These are phyloP conservation scores for Delichon dasypus DNA, from an alignment of 2,797 vertebrate genomes.

Conservation along the genomic window DNA sequence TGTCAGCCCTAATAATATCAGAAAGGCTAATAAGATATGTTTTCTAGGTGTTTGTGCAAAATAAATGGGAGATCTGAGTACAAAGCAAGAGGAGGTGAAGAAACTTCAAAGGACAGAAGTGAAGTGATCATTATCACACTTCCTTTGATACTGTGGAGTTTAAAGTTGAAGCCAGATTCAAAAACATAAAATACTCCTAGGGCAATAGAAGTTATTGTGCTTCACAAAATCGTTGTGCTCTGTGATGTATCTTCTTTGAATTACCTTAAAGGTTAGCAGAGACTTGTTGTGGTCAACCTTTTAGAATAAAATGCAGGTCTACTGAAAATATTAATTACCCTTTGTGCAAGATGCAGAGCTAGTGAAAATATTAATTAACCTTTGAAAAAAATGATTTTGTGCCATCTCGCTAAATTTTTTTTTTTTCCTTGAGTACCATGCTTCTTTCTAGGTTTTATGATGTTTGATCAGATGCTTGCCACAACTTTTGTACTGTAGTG, in stretches of 20 bases:
- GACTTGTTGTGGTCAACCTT: not conserved
- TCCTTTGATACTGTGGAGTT: not conserved
- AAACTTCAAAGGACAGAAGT: conserved; percentile 3
- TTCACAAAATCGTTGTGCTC: not conserved
- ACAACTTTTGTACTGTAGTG: not conserved
- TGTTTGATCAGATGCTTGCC: not conserved
- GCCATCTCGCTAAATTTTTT: not conserved
- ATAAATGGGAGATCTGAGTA: conserved; percentile 11
- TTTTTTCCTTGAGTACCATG: not conserved
- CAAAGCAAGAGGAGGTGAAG: not conserved
- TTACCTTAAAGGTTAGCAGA: not conserved
- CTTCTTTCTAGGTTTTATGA: not conserved
- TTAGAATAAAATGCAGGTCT: not conserved
- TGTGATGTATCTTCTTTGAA: not conserved
- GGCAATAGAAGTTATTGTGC: not conserved
- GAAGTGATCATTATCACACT: conserved; percentile 13
- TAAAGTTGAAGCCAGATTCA: conserved; percentile 21
- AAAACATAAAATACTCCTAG: not conserved
- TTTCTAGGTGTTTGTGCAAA: conserved; percentile 7
- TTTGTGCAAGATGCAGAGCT: not conserved
- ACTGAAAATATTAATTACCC: not conserved
- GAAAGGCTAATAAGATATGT: not conserved
- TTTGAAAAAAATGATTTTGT: not conserved
- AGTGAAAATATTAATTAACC: not conserved
- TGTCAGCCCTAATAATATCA: conserved; percentile 2